Conservation (phyloP, 1,140 invertebrate genomes). For the Ephestia elutella region DNA sequence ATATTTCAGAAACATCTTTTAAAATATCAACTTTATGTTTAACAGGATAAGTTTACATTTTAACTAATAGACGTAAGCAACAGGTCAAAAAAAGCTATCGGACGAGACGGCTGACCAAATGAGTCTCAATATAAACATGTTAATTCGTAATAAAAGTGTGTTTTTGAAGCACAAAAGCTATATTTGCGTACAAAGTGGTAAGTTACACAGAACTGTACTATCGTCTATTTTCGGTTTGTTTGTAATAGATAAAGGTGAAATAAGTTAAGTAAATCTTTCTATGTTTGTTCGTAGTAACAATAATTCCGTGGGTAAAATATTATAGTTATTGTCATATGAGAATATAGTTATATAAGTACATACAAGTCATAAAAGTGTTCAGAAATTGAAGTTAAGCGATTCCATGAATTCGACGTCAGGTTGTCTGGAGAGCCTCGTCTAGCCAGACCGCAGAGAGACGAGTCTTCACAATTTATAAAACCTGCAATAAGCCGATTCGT, state of each 20-base stretch:
- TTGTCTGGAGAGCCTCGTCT: not conserved
- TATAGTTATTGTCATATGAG: too few relatives aligned
- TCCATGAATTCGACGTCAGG: not conserved
- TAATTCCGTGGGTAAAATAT: too few relatives aligned
- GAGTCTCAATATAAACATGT: conserved; percentile 69
- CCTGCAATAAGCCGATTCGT: not conserved
- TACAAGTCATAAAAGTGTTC: too few relatives aligned
- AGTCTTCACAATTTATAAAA: not conserved
- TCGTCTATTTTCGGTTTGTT: conserved; percentile 31
- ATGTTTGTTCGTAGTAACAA: too few relatives aligned
- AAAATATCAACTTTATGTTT: not conserved
- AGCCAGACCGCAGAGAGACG: not conserved
- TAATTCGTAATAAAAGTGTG: conserved; percentile 68
- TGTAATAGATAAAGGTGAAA: conserved; percentile 24
- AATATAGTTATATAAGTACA: too few relatives aligned
- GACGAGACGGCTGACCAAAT: conserved; percentile 56
- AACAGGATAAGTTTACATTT: not conserved
- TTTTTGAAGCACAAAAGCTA: conserved; percentile 39
- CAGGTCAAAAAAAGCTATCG: conserved; percentile 43
- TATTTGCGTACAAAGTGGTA: conserved; percentile 61
- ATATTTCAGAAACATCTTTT: not conserved
- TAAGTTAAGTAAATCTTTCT: not conserved
- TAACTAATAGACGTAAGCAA: not conserved
- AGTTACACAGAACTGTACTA: conserved; percentile 38
- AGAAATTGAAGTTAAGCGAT: not conserved